phyloP scores from a whole-genome alignment of 2,888 invertebrate species.

The Dromius quadrimaculatus region DNA sequence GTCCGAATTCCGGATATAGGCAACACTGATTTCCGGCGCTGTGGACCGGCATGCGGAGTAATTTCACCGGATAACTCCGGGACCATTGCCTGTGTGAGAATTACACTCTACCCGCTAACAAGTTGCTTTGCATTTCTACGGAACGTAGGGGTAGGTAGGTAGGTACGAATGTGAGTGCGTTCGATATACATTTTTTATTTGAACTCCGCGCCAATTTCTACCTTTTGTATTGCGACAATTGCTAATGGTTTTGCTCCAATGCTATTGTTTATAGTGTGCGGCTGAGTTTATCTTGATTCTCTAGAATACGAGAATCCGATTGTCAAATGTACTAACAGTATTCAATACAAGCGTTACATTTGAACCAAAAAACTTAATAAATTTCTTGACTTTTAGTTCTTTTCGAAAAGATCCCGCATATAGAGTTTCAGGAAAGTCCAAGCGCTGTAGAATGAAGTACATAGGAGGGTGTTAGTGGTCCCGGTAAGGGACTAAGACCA shows the following conservation, averaged over 20 bases:
- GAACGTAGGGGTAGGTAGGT: background rate
- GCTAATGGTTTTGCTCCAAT: conserved; percentile 35
- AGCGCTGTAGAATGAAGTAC: conserved; percentile 36
- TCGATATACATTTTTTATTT: conserved; percentile 35
- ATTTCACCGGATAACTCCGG: conserved; percentile 63
- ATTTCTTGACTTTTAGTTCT: too few species aligned
- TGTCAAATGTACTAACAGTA: too few species aligned
- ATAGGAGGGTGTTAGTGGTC: conserved; percentile 54
- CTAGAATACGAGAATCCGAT: too few species aligned
- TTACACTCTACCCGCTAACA: conserved; percentile 61
- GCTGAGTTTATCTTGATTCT: conserved; percentile 21
- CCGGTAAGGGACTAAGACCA: conserved; percentile 66
- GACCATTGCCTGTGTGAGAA: conserved; percentile 63
- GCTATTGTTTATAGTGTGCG: conserved; percentile 24
- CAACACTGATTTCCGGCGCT: conserved; percentile 62
- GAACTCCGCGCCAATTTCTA: conserved; percentile 30
- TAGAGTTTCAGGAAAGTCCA: conserved; percentile 28
- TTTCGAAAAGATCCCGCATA: too few species aligned
- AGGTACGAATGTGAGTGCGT: background rate
- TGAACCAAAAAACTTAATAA: too few species aligned
- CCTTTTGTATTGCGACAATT: conserved; percentile 34
- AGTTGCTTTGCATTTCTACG: conserved; percentile 46
- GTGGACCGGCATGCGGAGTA: conserved; percentile 59
- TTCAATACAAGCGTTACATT: too few species aligned
- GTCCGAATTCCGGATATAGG: conserved; percentile 60